Conservation (phyloP, 2,113 vertebrate species). For the Otocyon megalotis region DNA sequence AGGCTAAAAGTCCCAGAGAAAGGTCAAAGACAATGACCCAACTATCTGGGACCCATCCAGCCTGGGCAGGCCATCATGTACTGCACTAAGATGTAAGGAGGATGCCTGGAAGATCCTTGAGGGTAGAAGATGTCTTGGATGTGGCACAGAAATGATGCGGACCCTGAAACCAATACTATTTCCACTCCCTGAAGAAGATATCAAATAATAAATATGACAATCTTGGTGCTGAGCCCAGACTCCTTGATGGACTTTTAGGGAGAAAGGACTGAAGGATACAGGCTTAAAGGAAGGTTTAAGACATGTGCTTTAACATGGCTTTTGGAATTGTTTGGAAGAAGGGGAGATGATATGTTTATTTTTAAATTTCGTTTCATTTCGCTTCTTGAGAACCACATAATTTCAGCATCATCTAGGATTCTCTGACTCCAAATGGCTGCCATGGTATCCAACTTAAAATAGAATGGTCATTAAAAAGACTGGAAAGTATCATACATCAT, state of each 20-base stretch:
- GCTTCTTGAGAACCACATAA: background rate
- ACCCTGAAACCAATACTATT: background rate
- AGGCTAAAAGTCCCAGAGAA: background rate
- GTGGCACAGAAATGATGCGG: background rate
- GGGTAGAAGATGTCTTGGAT: background rate
- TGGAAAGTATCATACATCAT: background rate
- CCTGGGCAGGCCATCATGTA: no score
- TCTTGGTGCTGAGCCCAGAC: background rate
- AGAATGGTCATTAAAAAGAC: background rate
- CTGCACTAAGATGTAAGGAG: background rate
- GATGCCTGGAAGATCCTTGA: background rate
- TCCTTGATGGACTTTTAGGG: background rate
- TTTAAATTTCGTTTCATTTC: background rate
- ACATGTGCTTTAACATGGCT: background rate
- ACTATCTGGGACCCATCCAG: background rate
- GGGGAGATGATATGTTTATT: background rate
- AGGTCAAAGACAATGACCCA: background rate
- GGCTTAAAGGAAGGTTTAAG: background rate
- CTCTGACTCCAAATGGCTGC: background rate
- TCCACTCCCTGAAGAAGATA: background rate
- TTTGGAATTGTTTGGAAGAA: background rate
- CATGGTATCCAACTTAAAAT: background rate
- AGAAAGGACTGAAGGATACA: background rate
- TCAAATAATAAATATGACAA: background rate
- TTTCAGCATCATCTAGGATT: slow-evolving; percentile 3